These are phyloP conservation scores for Serilophus lunatus DNA, from an alignment of 2,113 vertebrate species.

Conservation along the genomic window DNA sequence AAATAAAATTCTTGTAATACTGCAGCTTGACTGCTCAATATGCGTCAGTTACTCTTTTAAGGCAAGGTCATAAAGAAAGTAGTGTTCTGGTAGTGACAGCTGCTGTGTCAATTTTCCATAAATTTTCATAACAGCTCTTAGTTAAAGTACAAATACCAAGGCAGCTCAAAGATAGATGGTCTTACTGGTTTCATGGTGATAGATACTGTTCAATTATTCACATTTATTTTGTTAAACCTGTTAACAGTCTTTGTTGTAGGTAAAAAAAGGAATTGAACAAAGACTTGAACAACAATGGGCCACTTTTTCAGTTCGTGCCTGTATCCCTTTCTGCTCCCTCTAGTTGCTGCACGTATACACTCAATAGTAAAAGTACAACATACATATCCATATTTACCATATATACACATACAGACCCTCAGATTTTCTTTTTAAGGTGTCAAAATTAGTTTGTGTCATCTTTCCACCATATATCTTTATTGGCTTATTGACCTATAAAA, in stretches of 20 bases:
- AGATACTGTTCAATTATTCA: not conserved
- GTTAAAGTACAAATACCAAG: not conserved
- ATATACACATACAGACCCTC: not conserved
- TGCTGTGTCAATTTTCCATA: constrained; percentile 30
- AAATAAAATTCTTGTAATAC: not conserved
- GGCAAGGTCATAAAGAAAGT: constrained; percentile 30
- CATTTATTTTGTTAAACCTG: not conserved
- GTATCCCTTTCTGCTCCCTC: not conserved
- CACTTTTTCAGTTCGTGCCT: not conserved
- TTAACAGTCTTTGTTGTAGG: not conserved
- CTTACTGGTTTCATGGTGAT: not conserved
- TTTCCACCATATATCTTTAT: not conserved
- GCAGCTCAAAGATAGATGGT: not conserved
- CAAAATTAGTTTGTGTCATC: not conserved
- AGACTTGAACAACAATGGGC: not conserved
- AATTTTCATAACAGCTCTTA: constrained; percentile 16
- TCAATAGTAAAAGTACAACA: not conserved
- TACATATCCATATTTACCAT: not conserved
- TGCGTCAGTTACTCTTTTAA: constrained; percentile 21
- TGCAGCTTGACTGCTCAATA: constrained; percentile 33
- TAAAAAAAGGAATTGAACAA: not conserved
- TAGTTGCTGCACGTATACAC: not conserved
- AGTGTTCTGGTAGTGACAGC: constrained; percentile 22
- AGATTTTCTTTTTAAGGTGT: not conserved
- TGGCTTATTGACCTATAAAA: not conserved